Evolutionary conservation across 2,888 invertebrate genomes (phyloP).

Genomic region (Orthosia cruda): DNA sequence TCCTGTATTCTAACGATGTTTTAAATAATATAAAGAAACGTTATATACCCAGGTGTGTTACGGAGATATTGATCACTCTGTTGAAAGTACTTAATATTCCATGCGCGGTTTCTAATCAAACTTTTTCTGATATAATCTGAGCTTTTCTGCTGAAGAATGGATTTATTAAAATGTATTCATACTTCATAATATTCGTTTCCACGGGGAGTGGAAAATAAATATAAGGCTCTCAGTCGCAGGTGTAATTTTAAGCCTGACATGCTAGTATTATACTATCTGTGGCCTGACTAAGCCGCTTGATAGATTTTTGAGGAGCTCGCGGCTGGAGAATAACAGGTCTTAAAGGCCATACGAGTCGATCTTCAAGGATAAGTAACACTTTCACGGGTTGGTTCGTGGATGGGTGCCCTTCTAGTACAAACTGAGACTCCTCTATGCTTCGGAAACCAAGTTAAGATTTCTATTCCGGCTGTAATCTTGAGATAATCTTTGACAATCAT

Average conservation of each 20-base stretch:
- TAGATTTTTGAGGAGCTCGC: too few relatives aligned
- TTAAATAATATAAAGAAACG: neutral
- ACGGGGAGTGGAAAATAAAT: neutral
- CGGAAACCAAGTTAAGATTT: too few relatives aligned
- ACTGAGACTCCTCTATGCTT: too few relatives aligned
- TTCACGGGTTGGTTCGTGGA: too few relatives aligned
- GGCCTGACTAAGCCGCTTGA: too few relatives aligned
- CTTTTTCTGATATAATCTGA: conserved; percentile 28
- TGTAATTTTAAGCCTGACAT: neutral
- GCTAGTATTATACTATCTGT: neutral
- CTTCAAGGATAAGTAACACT: too few relatives aligned
- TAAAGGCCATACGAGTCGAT: too few relatives aligned
- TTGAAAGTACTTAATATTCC: conserved; percentile 48
- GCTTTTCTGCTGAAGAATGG: conserved; percentile 8
- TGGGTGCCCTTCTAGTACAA: too few relatives aligned
- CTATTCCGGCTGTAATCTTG: too few relatives aligned
- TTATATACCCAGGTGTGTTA: neutral
- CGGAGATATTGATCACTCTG: conserved; percentile 1
- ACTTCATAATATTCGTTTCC: conserved; percentile 2
- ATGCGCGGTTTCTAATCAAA: conserved; percentile 47
- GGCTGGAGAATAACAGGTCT: too few relatives aligned
- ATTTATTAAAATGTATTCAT: conserved; percentile 26
- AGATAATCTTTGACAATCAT: too few relatives aligned
- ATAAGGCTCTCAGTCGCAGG: neutral
- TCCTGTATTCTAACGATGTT: neutral